Percentiles rank a stretch among this genome's conserved stretches.
phyloP scores from a whole-genome alignment of 2,113 vertebrate genomes.

The Crypturellus undulatus region DNA sequence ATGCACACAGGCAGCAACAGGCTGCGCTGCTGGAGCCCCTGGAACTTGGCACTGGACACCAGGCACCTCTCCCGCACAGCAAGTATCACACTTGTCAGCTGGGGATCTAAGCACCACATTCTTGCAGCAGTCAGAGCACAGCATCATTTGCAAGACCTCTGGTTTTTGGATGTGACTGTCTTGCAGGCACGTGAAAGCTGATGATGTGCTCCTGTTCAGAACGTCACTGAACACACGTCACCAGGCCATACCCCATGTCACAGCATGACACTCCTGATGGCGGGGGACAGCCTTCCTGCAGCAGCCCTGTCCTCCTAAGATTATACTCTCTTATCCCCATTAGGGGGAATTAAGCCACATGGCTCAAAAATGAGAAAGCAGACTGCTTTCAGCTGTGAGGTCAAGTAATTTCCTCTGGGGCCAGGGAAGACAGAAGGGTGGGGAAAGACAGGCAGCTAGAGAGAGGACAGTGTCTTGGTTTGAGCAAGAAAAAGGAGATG shows the following conservation, averaged over 20 bases:
- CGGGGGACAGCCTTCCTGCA: neutral
- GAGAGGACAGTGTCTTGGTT: neutral
- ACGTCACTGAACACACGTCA: fast-evolving
- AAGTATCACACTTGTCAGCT: fast-evolving
- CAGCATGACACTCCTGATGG: fast-evolving
- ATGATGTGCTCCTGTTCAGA: neutral
- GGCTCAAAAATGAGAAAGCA: neutral
- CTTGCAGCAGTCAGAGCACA: fast-evolving
- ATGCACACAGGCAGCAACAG: neutral
- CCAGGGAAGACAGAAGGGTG: neutral
- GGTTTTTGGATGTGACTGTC: neutral
- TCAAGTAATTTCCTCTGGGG: neutral
- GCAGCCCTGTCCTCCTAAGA: neutral
- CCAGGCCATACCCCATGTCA: fast-evolving
- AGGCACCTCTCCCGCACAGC: fast-evolving
- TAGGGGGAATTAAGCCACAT: neutral
- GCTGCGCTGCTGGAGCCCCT: neutral
- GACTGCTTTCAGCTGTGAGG: neutral
- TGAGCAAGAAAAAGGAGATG: neutral
- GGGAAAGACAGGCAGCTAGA: neutral
- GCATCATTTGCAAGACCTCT: neutral
- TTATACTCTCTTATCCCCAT: neutral
- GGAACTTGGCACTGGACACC: neutral
- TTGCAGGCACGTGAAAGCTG: neutral
- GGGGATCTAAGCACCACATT: neutral